Conservation (phyloP, 2,797 vertebrate genomes). For the Rhincodon typus region DNA sequence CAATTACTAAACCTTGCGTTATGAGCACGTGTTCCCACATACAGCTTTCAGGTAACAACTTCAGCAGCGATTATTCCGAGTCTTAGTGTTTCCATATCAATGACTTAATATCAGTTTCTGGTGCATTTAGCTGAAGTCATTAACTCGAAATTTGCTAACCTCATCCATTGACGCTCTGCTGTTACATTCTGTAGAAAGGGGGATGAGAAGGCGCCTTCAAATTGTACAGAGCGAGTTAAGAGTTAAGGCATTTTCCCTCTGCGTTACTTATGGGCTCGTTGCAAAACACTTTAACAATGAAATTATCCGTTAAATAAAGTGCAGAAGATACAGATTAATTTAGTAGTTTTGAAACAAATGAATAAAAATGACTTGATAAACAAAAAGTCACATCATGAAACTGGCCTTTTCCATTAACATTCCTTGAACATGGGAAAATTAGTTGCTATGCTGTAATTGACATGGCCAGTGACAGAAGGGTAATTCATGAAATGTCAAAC, state of each 20-base stretch:
- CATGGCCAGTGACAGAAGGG: constrained; percentile 22
- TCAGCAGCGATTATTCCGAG: neutral
- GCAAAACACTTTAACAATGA: neutral
- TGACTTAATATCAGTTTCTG: neutral
- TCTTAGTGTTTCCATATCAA: neutral
- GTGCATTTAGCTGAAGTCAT: neutral
- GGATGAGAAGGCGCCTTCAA: neutral
- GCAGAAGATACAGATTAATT: neutral
- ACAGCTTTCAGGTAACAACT: neutral
- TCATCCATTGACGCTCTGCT: neutral
- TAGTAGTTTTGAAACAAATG: constrained; percentile 5
- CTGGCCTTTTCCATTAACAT: constrained; percentile 24
- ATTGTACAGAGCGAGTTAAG: neutral
- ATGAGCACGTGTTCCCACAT: neutral
- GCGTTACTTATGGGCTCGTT: neutral
- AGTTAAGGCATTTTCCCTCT: neutral
- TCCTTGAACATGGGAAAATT: constrained; percentile 4
- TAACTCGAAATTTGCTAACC: neutral
- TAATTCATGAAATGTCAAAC: constrained; percentile 30
- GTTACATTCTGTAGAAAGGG: neutral
- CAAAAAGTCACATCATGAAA: neutral
- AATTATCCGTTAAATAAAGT: neutral
- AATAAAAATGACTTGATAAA: neutral
- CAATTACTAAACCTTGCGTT: neutral
- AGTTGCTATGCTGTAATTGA: constrained; percentile 23